Evolutionary conservation across 2,888 invertebrate species (phyloP), one percentile per base, ranked within the genome.

Genomic region (Dolichomitus sp.): DNA sequence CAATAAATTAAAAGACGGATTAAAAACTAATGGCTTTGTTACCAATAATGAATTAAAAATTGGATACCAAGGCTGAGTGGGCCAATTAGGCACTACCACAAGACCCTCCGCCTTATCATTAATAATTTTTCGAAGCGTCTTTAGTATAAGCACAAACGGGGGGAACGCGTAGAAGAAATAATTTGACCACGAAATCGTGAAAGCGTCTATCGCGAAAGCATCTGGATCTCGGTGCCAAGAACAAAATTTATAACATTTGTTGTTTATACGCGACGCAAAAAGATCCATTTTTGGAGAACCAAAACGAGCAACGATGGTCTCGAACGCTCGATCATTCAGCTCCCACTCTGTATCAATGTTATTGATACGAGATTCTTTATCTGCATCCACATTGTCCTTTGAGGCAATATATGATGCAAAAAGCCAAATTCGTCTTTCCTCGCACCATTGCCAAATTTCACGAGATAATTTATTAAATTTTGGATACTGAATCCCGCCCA

Each of bases 361-460:
- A 9, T 40, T 65, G 4, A 73, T 37, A 48, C 90, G 76, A 17
- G 88, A 90, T 80, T 89, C 88, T 17, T 33, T 69, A 52, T 88
- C 87, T 37, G 89, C 89, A 9, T 83, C 79, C 50, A 27, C 65
- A 69, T 91, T 92, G 14, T 90, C 87, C 59, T 84, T 70, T 1
- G 91, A 89, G 17, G 87, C 86, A 4, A 92, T 87, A 59, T 92
- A 92, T 1, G 91, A 91, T 0, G 90, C 90, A 59, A 88, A 89
- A 7, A 92, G 42, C 84, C 76, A 85, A 23, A 85, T 68, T 37
- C 86, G 73, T 9, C 80, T 50, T 11, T 33, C 17, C 42, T 85
- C 81, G 23, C 78, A 80, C 83, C 83, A 84, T 33, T 86, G 81
- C 83, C 81, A 83, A 52, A 91, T 88, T 73, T 85, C 9, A 30